Percentiles rank a stretch among this genome's conserved stretches.
Conservation (phyloP, 2,888 invertebrate genomes). For the Chalcis sispes region DNA sequence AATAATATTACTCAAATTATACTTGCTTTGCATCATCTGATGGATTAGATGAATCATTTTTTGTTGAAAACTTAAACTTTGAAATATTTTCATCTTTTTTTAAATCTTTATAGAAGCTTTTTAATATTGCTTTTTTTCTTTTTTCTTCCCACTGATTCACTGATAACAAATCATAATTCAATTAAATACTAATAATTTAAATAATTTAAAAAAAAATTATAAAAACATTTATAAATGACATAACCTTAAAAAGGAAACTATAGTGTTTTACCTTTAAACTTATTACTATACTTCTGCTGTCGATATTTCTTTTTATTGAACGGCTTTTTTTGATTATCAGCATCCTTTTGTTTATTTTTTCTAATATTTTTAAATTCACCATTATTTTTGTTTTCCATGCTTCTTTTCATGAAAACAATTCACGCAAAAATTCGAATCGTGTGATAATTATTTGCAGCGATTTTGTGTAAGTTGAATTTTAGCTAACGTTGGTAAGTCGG, state of each 20-base stretch:
- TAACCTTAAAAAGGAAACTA: slow-evolving; percentile 47
- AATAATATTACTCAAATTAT: slow-evolving; percentile 7
- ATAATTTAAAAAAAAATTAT: slow-evolving; percentile 12
- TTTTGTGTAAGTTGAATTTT: no score
- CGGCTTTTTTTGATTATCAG: slow-evolving; percentile 77
- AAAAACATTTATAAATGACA: neutral
- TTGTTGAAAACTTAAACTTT: slow-evolving; percentile 22
- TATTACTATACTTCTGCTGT: slow-evolving; percentile 83
- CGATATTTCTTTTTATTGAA: slow-evolving; percentile 84
- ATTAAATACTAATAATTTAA: slow-evolving; percentile 34
- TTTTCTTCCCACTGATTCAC: slow-evolving; percentile 83
- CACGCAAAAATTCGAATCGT: no score
- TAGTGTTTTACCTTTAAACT: slow-evolving; percentile 78
- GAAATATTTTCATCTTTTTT: slow-evolving; percentile 75
- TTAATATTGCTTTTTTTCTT: slow-evolving; percentile 79
- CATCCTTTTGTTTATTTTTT: slow-evolving; percentile 15
- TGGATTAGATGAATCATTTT: slow-evolving; percentile 43
- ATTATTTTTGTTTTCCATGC: slow-evolving; percentile 40
- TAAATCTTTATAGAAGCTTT: slow-evolving; percentile 79
- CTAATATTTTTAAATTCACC: neutral
- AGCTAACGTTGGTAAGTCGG: no score
- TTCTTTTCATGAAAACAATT: neutral
- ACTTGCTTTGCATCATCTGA: slow-evolving; percentile 57
- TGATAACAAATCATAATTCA: slow-evolving; percentile 56
- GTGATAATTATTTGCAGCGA: no score